A percentile compares a stretch with the other conserved stretches of the same genome.
phyloP scores from a whole-genome alignment of 2,888 invertebrate genomes.

The Horisme vitalbata region DNA sequence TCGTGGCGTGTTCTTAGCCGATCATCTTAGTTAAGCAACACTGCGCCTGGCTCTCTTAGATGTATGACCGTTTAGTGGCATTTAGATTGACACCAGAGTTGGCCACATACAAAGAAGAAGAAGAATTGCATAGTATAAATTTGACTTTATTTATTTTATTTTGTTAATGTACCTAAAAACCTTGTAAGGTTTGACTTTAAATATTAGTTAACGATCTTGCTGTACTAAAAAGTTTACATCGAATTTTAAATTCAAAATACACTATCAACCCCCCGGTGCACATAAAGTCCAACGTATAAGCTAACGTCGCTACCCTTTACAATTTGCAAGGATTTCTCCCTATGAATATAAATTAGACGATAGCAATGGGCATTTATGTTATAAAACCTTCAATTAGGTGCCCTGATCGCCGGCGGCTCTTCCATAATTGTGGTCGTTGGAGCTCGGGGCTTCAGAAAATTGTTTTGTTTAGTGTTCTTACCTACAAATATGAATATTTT shows the following conservation, averaged over 20 bases:
- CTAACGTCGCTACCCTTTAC: conserved; percentile 38
- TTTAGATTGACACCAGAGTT: too few relatives aligned
- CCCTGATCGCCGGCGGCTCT: conserved; percentile 26
- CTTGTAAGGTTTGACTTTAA: too few relatives aligned
- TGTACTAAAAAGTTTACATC: too few relatives aligned
- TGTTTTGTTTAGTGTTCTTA: conserved; percentile 22
- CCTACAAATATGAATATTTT: conserved; percentile 13
- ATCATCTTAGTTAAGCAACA: too few relatives aligned
- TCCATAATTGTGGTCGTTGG: conserved; percentile 31
- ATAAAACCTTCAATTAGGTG: conserved; percentile 39
- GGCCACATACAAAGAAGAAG: too few relatives aligned
- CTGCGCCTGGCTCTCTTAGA: too few relatives aligned
- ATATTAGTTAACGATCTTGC: too few relatives aligned
- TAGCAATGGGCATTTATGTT: conserved; percentile 41
- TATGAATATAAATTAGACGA: conserved; percentile 49
- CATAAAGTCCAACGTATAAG: conserved; percentile 35
- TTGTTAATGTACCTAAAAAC: too few relatives aligned
- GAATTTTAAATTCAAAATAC: background rate
- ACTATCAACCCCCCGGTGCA: conserved; percentile 6
- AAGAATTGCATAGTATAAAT: too few relatives aligned
- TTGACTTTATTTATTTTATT: too few relatives aligned
- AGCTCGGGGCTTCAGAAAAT: conserved; percentile 18
- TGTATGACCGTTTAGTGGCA: too few relatives aligned
- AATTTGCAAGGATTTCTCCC: conserved; percentile 40
- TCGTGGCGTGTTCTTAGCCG: too few relatives aligned